Conservation (phyloP, 2,888 invertebrate species). For the Yponomeuta cagnagella region DNA sequence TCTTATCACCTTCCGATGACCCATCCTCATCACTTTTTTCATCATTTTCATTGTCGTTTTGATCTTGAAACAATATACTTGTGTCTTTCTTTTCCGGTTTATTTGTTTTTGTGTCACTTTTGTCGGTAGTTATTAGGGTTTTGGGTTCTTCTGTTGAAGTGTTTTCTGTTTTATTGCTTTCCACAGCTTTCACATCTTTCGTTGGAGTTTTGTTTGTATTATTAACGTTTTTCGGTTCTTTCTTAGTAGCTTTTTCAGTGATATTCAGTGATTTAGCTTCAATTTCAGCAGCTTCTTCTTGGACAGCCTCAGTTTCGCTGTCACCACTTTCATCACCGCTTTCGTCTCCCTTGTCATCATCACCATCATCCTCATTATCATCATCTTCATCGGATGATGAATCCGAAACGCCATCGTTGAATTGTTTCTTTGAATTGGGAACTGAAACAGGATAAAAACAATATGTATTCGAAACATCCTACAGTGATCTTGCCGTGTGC, state of each 20-base stretch:
- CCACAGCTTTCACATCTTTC: constrained; percentile 34
- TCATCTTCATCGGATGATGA: constrained; percentile 50
- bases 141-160: neutral
- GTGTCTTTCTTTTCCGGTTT: constrained; percentile 17
- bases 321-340: constrained; percentile 24
- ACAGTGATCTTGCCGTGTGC: too few relatives aligned
- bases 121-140: neutral
- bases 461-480: too few relatives aligned
- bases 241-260: neutral
- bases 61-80: neutral
- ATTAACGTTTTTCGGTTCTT: constrained; percentile 20
- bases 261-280: neutral
- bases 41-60: constrained; percentile 24
- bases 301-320: constrained; percentile 14
- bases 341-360: constrained; percentile 18
- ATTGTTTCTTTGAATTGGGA: constrained; percentile 57
- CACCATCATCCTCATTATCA: constrained; percentile 34
- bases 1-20: constrained; percentile 25
- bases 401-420: constrained; percentile 59
- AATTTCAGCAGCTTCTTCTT: constrained; percentile 10
- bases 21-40: constrained; percentile 19
- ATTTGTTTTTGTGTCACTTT: constrained; percentile 9
- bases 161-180: constrained; percentile 24
- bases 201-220: constrained; percentile 28
- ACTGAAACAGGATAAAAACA: constrained; percentile 35